Conservation (phyloP, 2,797 vertebrate species). For the Ptychobarbus kaznakovi region DNA sequence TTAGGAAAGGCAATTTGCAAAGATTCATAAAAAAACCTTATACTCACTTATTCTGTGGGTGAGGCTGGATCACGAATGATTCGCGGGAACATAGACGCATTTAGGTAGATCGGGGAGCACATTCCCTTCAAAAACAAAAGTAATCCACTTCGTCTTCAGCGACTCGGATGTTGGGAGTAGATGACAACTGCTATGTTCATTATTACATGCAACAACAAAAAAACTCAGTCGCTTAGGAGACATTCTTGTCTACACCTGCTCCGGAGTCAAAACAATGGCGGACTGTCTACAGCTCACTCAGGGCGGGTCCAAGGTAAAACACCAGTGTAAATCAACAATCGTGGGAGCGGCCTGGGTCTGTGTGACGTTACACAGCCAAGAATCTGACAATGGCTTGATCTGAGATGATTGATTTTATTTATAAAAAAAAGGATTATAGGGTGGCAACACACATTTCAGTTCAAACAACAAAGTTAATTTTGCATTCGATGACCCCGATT, state of each 20-base stretch:
- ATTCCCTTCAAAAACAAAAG: too few relatives aligned
- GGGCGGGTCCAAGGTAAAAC: not conserved
- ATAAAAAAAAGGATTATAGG: too few relatives aligned
- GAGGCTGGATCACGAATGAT: too few relatives aligned
- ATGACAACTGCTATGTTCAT: not conserved
- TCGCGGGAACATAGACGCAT: too few relatives aligned
- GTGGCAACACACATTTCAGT: not conserved
- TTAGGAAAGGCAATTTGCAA: too few relatives aligned
- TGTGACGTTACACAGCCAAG: not conserved
- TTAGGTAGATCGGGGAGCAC: too few relatives aligned
- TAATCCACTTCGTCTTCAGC: not conserved
- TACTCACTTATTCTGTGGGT: too few relatives aligned
- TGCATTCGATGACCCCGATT: not conserved
- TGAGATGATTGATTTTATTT: not conserved
- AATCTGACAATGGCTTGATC: not conserved
- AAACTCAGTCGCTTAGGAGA: not conserved
- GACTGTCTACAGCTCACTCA: not conserved
- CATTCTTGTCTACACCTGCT: not conserved
- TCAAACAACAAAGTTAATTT: not conserved
- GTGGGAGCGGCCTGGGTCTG: not conserved
- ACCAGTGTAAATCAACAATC: not conserved
- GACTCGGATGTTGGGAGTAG: not conserved
- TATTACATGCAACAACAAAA: not conserved
- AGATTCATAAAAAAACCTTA: too few relatives aligned
- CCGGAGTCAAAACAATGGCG: not conserved